Base-by-base conservation (phyloP, 2,113 vertebrate species). In the Dasyurus viverrinus region DNA sequence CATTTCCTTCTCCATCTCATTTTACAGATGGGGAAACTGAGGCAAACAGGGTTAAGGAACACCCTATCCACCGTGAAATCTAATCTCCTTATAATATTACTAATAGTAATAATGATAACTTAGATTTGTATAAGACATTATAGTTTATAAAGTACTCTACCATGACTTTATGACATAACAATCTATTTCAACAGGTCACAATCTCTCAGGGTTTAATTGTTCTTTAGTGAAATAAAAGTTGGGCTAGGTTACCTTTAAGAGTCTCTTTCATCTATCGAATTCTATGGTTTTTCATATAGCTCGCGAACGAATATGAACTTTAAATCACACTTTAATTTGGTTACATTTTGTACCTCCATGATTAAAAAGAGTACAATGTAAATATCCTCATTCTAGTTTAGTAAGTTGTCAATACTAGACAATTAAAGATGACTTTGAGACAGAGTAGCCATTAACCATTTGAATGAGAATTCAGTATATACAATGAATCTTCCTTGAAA, bases 371-470 rank as follows among this genome's bases (percentile, higher is more conserved):
- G 95, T 92, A 98, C 90, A 97, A 94, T 8, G 96, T 99, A 97
- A 98, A 99, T 89, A 48, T 98, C 26, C 98, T 99, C 54, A 98
- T 42, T 98, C 98, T 22, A 98, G 98, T 9, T 97, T 99, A 92
- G 98, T 98, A 98, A 98, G 98, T 91, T 98, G 98, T 96, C 98
- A 98, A 25, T 57, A 94, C 1, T 97, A 98, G 98, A 98, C 98
- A 95, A 99, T 97, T 8, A 98, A 98, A 50, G 98, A 99, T 53
- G 98, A 98, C 47, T 99, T 99, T 91, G 99, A 98, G 94, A 98
- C 99, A 98, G 97, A 98, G 97, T 98, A 96, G 98, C 98, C 91
- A 98, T 98, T 26, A 99, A 98, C 95, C 98, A 98, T 92, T 97
- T 99, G 94, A 98, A 98, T 99, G 97, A 93, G 96, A 53, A 89